phyloP scores from a whole-genome alignment of 1,140 invertebrate genomes.

The Leptinotarsa undecemlineata region DNA sequence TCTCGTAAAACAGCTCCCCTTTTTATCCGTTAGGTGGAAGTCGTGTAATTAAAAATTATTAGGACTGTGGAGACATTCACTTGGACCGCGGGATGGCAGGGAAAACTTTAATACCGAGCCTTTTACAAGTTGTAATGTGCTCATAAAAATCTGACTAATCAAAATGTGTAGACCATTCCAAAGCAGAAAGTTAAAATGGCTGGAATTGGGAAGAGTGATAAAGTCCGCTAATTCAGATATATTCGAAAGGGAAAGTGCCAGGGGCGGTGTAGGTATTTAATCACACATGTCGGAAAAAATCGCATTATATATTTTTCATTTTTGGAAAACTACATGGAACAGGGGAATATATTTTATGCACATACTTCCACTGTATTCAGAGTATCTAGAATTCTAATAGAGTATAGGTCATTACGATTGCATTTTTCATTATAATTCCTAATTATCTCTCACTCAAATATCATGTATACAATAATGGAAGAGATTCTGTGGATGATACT shows the following conservation, averaged over 20 bases:
- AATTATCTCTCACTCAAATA: no score
- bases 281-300: background rate
- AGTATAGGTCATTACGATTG: no score
- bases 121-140: constrained; percentile 32
- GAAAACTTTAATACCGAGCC: constrained; percentile 23
- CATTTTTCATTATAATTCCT: no score
- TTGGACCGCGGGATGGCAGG: constrained; percentile 12
- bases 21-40: constrained; percentile 20
- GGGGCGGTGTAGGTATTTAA: background rate
- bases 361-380: no score
- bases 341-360: no score
- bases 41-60: constrained; percentile 24
- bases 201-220: constrained; percentile 22
- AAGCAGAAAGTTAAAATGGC: constrained; percentile 25
- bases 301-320: no score
- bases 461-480: no score
- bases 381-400: no score
- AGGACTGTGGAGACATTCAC: constrained; percentile 21
- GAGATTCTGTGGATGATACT: no score
- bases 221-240: constrained; percentile 34
- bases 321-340: no score
- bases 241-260: constrained; percentile 20
- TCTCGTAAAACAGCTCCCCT: constrained; percentile 16
- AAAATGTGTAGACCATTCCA: constrained; percentile 29
- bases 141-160: constrained; percentile 35